These are phyloP conservation scores for Colletes latitarsis DNA, from an alignment of 1,140 invertebrate genomes.

Conservation along the genomic window DNA sequence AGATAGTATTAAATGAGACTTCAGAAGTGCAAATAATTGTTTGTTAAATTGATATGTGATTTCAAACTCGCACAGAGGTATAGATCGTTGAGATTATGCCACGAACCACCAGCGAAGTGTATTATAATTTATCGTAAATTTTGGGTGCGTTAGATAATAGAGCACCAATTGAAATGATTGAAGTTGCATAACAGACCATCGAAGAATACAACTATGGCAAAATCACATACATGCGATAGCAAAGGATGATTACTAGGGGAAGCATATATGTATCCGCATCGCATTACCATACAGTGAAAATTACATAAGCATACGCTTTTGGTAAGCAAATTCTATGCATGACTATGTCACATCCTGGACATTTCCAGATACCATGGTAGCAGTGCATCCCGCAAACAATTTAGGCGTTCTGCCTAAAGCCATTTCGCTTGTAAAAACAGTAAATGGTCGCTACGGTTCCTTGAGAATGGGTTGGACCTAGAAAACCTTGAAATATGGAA, in stretches of 20 bases:
- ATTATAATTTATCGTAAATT: neutral
- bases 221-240: neutral
- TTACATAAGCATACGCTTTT: slow-evolving; percentile 48
- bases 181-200: no score
- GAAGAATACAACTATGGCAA: neutral
- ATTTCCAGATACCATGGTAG: slow-evolving; percentile 2
- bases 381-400: slow-evolving; percentile 20
- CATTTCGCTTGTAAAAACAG: no score
- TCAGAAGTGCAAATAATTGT: no score
- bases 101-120: no score
- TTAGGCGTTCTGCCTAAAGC: neutral
- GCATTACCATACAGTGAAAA: slow-evolving; percentile 51
- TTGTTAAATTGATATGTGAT: no score
- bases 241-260: slow-evolving; percentile 7
- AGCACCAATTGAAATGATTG: neutral
- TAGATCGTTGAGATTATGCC: no score
- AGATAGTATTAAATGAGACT: no score
- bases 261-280: slow-evolving; percentile 11
- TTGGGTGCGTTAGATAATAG: neutral
- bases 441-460: no score
- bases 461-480: neutral
- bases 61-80: no score
- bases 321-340: slow-evolving; percentile 49
- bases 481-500: no score
- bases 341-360: slow-evolving; percentile 12